Evolutionary conservation across 2,888 invertebrate genomes (phyloP).

Genomic region (Aphidius colemani): DNA sequence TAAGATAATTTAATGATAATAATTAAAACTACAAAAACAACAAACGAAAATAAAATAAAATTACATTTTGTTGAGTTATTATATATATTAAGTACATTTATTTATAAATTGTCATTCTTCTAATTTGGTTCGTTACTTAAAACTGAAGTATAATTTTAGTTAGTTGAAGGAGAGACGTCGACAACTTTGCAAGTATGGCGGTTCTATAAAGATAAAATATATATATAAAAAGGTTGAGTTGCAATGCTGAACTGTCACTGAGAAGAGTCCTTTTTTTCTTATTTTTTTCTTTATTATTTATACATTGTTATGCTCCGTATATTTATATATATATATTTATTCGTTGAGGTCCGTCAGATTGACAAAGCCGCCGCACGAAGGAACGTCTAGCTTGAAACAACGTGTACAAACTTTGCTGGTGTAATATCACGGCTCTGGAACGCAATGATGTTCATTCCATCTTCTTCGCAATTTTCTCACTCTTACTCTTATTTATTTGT

Average conservation of each 20-base stretch:
- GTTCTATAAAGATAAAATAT: background rate
- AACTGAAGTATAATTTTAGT: too few species aligned
- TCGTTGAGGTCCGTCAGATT: constrained; percentile 19
- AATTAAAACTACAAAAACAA: too few species aligned
- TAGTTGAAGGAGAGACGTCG: background rate
- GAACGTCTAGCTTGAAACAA: constrained; percentile 23
- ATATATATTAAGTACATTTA: too few species aligned
- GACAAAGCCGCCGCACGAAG: constrained; percentile 29
- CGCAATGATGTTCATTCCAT: background rate
- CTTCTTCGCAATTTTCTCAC: too few species aligned
- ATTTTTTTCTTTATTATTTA: background rate
- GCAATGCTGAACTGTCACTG: constrained; percentile 5
- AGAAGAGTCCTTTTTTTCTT: constrained; percentile 8
- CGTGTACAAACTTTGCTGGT: constrained; percentile 22
- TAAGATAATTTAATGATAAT: too few species aligned
- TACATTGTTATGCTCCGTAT: background rate
- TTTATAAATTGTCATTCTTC: too few species aligned
- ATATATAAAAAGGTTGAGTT: background rate
- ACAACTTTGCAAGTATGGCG: background rate
- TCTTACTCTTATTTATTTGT: too few species aligned
- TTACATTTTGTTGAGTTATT: too few species aligned
- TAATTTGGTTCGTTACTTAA: too few species aligned
- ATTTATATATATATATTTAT: background rate
- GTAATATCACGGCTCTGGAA: constrained; percentile 29
- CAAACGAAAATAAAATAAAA: too few species aligned